Percentiles rank a stretch among this genome's conserved stretches.
Conservation (phyloP, 2,797 vertebrate species). For the Anniella stebbinsi region DNA sequence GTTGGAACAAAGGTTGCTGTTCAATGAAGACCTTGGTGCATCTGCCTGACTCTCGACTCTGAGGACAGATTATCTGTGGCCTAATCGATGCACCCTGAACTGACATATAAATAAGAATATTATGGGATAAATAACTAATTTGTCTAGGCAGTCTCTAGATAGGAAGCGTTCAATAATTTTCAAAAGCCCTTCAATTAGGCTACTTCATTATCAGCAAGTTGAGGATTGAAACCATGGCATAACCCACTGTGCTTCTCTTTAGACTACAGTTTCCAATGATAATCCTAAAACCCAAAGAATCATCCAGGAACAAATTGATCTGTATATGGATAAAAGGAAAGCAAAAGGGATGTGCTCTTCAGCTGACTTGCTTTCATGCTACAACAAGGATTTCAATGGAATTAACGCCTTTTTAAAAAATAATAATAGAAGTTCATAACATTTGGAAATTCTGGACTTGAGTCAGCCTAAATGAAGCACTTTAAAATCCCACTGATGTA, state of each 20-base stretch:
- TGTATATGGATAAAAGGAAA: not conserved
- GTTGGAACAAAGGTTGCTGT: too few relatives aligned
- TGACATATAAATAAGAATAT: too few relatives aligned
- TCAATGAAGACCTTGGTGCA: too few relatives aligned
- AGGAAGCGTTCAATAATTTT: not conserved
- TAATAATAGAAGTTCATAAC: not conserved
- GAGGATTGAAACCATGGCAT: not conserved
- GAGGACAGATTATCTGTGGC: too few relatives aligned
- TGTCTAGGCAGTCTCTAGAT: not conserved
- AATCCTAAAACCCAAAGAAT: not conserved
- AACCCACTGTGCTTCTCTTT: not conserved
- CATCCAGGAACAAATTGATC: not conserved
- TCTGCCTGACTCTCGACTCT: too few relatives aligned
- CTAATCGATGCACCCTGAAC: too few relatives aligned
- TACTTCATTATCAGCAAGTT: not conserved
- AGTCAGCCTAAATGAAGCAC: not conserved
- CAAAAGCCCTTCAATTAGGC: not conserved
- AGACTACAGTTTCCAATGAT: not conserved
- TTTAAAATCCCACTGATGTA: not conserved
- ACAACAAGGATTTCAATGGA: not conserved
- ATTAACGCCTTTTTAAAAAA: too few relatives aligned
- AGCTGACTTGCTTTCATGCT: not conserved
- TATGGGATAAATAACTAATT: not conserved
- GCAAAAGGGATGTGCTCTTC: too few relatives aligned
- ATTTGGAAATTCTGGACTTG: not conserved